A percentile compares a stretch with the other conserved stretches of the same genome.
Conservation (phyloP, 2,113 vertebrate species). For the Cyphomyrus discorhynchus region DNA sequence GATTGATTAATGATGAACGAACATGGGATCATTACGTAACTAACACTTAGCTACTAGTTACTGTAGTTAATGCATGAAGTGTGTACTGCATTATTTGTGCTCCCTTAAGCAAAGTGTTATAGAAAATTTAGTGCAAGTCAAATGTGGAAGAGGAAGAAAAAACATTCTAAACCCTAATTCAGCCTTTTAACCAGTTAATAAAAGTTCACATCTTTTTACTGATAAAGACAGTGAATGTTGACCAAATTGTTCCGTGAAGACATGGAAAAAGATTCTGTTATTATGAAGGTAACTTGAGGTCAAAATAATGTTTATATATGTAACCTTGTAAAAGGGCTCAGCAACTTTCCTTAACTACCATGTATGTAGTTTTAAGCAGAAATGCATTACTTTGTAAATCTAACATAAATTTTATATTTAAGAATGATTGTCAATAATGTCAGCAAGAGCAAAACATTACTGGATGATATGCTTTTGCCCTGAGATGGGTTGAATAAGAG, state of each 20-base stretch:
- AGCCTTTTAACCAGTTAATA: background rate
- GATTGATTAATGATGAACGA: background rate
- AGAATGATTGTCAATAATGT: background rate
- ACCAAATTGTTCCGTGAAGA: background rate
- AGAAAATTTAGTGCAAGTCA: background rate
- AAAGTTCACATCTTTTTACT: background rate
- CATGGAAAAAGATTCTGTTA: background rate
- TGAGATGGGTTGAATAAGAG: background rate
- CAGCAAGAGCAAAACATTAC: background rate
- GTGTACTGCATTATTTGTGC: background rate
- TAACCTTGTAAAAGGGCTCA: background rate
- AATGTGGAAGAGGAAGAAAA: background rate
- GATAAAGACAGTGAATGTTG: background rate
- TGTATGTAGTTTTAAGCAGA: background rate
- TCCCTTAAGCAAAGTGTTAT: background rate
- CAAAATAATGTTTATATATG: background rate
- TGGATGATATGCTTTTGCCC: background rate
- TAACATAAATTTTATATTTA: background rate
- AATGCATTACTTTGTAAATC: background rate
- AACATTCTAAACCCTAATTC: background rate
- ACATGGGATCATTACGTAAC: background rate
- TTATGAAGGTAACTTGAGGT: background rate
- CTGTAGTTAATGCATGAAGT: background rate
- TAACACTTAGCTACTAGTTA: background rate
- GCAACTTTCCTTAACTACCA: background rate